A percentile compares a stretch with the other conserved stretches of the same genome.
Conservation (phyloP, 2,113 vertebrate genomes). For the Anser cygnoides region DNA sequence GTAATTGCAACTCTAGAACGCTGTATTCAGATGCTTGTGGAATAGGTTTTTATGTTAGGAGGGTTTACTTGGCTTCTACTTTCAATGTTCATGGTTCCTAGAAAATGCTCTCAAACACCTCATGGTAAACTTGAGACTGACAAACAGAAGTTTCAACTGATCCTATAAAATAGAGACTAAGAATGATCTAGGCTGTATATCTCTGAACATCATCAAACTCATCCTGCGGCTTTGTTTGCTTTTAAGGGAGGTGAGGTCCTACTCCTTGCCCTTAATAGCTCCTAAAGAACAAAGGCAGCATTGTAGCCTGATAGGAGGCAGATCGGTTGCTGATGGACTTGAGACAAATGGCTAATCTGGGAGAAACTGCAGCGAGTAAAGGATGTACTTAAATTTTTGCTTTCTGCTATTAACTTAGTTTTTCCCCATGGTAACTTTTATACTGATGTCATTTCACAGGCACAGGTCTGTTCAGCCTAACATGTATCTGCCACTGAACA, state of each 20-base stretch:
- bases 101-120: neutral
- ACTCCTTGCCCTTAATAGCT: neutral
- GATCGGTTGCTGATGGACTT: accelerated
- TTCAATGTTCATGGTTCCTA: neutral
- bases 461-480: neutral
- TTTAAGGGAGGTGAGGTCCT: neutral
- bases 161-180: neutral
- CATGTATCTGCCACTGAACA: neutral
- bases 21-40: neutral
- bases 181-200: accelerated
- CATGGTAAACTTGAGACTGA: neutral
- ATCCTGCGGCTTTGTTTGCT: neutral
- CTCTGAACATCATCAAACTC: neutral
- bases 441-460: neutral
- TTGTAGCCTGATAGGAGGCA: neutral
- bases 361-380: neutral
- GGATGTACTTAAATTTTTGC: neutral
- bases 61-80: neutral
- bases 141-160: neutral
- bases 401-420: neutral
- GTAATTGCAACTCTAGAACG: accelerated
- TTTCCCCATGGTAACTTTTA: neutral
- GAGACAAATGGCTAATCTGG: neutral
- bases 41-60: neutral
- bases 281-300: neutral